These are phyloP conservation scores for Arctocebus calabarensis DNA, from an alignment of 2,797 vertebrate species.

Conservation along the genomic window DNA sequence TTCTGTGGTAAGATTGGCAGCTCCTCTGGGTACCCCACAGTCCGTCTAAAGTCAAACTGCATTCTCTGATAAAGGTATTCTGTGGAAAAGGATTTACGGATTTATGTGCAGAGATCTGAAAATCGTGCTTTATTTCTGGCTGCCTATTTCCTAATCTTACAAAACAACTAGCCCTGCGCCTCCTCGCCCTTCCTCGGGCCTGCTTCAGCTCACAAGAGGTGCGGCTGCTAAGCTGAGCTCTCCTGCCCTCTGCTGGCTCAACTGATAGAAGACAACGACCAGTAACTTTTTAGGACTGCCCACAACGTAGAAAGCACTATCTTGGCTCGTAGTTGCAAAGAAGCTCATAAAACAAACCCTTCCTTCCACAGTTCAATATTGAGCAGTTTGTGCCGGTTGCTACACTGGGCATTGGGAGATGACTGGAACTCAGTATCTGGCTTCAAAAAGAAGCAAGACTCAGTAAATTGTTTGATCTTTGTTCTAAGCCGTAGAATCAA, in stretches of 20 bases:
- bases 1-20: background rate
- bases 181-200: background rate
- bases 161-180: background rate
- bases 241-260: conserved; percentile 73
- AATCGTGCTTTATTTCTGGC: background rate
- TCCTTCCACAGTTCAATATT: background rate
- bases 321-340: background rate
- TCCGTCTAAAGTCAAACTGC: background rate
- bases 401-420: background rate
- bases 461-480: background rate
- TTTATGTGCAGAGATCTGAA: background rate
- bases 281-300: background rate
- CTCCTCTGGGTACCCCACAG: background rate
- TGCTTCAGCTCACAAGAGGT: accelerated
- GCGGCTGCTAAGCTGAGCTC: conserved; percentile 7
- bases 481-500: background rate
- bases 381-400: background rate
- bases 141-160: background rate
- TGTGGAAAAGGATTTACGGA: background rate
- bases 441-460: background rate
- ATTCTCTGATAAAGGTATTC: background rate
- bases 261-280: background rate
- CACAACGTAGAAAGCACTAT: background rate
- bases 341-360: background rate
- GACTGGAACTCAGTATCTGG: background rate